Evolutionary conservation across 35 echinoderm and acorn worm species (phyloP), one percentile per base, ranked within the genome.

Genomic region (Ophioderma brevispina): DNA sequence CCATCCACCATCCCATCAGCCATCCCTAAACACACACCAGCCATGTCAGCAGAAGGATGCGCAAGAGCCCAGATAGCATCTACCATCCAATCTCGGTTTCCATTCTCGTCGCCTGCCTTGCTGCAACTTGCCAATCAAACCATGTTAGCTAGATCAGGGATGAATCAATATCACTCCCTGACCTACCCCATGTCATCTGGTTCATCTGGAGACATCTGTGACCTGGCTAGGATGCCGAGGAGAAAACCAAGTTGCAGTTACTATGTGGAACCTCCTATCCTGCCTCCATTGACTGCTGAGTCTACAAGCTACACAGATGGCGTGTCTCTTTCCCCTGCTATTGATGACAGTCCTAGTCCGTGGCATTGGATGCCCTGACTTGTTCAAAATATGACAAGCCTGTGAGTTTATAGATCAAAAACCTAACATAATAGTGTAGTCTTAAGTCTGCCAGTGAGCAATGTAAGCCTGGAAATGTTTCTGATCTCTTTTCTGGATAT

Each of bases 361-460:
- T 70, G 59, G 59, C 59, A 70, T 70, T 70, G 59, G 59, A 70
- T 70, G 59, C 59, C 59, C 10, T 70, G n/a, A n/a, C n/a, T n/a
- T n/a, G n/a, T n/a, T n/a, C n/a, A n/a, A n/a, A n/a, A n/a, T n/a
- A n/a, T n/a, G n/a, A n/a, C n/a, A n/a, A n/a, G n/a, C n/a, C n/a
- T n/a, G n/a, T n/a, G n/a, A n/a, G n/a, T n/a, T n/a, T n/a, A n/a
- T n/a, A n/a, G n/a, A n/a, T n/a, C n/a, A n/a, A n/a, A n/a, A n/a
- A n/a, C n/a, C n/a, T n/a, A n/a, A n/a, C n/a, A n/a, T n/a, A n/a
- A n/a, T n/a, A n/a, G n/a, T n/a, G n/a, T n/a, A n/a, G n/a, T n/a
- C n/a, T n/a, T n/a, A n/a, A n/a, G n/a, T n/a, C n/a, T n/a, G n/a
- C n/a, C n/a, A n/a, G n/a, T n/a, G n/a, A n/a, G n/a, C n/a, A n/a